Evolutionary conservation across 2,797 vertebrate genomes (phyloP).

Genomic region (Bradypus variegatus): DNA sequence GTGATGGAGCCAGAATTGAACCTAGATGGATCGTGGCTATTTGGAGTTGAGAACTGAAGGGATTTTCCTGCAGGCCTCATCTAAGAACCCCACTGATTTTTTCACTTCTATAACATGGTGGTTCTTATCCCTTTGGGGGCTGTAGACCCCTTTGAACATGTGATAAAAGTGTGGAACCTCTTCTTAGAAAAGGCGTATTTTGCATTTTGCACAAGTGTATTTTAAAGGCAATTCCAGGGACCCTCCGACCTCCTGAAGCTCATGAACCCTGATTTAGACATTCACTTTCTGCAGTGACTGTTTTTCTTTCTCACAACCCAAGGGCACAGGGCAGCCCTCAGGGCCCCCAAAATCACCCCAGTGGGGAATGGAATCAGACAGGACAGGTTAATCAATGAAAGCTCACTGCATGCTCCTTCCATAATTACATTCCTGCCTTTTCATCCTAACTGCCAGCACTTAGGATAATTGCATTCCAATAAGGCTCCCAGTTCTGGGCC

Average conservation of each 20-base stretch:
- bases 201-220: not conserved
- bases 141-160: not conserved
- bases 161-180: not conserved
- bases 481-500: conserved; percentile 67
- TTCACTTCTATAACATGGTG: not conserved
- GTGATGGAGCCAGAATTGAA: not conserved
- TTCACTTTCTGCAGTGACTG: not conserved
- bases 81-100: not conserved
- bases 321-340: conserved; percentile 44
- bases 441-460: conserved; percentile 70
- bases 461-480: conserved; percentile 74
- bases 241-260: not conserved
- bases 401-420: conserved; percentile 60
- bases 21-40: not conserved
- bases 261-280: not conserved
- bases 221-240: not conserved
- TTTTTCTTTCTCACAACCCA: conserved; percentile 44
- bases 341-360: conserved; percentile 65
- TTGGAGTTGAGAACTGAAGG: not conserved
- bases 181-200: not conserved
- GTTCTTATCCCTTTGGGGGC: not conserved
- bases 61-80: not conserved
- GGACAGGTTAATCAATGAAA: conserved; percentile 75
- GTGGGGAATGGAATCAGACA: conserved; percentile 71
- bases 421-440: conserved; percentile 70